Base-by-base conservation (phyloP, 2,888 invertebrate species). In the Volucella inflata region DNA sequence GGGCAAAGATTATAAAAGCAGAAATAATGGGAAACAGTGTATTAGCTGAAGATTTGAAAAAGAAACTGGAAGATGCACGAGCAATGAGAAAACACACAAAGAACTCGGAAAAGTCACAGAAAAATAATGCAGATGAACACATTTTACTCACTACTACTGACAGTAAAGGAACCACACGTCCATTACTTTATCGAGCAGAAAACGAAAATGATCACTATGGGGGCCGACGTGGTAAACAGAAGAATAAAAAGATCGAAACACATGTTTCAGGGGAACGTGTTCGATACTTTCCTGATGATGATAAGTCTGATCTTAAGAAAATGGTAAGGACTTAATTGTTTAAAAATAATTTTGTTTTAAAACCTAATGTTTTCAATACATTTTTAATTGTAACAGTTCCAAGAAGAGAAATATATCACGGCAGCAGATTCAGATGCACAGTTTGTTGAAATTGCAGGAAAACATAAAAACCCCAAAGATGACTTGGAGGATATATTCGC, bases 1-100 rank as follows among this genome's bases (percentile, higher is more conserved):
- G 95, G 50, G 98, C 98, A 1, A 97, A 96, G 93, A 94, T 98
- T 87, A 93, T 99, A 0, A 98, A 98, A 93, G 98, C 99, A 12
- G 98, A 99, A 94, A 95, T 99, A 88, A 94, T 98, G 94, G 98
- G 98, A 16, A 95, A 98, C 90, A 92, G 91, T 90, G 94, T 94
- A 85, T 90, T 96, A 70, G 95, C 95, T 0, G 90, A 92, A 46
- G 94, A 96, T 90, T 92, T 98, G 57, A 97, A 96, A 91, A 90
- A 91, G 2, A 95, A 97, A 91, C 91, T 98, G 53, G 96, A 96
- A 87, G 92, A 92, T 30, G 97, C 97, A 0, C 94, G 95, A 88
- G 93, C 94, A 75, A 92, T 89, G 11, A 90, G 92, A 42, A 88
- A 87, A 16, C 67, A 81, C 44, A 59, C 68, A 2, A 81, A 83